Evolutionary conservation across 2,113 vertebrate genomes (phyloP).

Genomic region (Ovis canadensis): DNA sequence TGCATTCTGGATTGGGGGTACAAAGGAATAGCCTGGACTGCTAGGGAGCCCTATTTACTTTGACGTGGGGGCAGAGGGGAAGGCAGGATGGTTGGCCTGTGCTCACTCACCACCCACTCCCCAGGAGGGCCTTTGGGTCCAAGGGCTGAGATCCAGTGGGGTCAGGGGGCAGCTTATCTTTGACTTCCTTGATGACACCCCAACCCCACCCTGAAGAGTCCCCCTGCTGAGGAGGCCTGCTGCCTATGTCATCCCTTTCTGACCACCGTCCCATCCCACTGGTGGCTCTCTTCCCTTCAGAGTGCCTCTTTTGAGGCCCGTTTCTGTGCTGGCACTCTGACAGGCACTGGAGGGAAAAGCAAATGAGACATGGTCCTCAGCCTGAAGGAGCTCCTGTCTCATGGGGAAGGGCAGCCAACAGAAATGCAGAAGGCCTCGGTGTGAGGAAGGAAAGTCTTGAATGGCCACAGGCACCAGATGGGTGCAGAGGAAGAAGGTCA

Average conservation of each 20-base stretch:
- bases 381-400: background rate
- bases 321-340: background rate
- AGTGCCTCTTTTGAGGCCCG: background rate
- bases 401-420: no score
- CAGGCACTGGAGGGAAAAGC: background rate
- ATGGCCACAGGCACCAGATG: accelerated
- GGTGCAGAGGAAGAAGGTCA: background rate
- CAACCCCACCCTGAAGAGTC: no score
- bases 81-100: background rate
- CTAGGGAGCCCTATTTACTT: background rate
- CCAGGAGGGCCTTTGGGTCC: background rate
- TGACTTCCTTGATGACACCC: no score
- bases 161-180: background rate
- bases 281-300: background rate
- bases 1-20: background rate
- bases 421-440: accelerated
- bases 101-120: background rate
- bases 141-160: background rate
- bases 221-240: background rate
- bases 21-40: background rate
- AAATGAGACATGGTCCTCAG: background rate
- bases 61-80: accelerated
- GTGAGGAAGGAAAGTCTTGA: background rate
- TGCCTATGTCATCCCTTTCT: background rate
- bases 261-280: accelerated